Evolutionary conservation across 1,140 invertebrate species (phyloP).

Genomic region (Triops cancriformis): DNA sequence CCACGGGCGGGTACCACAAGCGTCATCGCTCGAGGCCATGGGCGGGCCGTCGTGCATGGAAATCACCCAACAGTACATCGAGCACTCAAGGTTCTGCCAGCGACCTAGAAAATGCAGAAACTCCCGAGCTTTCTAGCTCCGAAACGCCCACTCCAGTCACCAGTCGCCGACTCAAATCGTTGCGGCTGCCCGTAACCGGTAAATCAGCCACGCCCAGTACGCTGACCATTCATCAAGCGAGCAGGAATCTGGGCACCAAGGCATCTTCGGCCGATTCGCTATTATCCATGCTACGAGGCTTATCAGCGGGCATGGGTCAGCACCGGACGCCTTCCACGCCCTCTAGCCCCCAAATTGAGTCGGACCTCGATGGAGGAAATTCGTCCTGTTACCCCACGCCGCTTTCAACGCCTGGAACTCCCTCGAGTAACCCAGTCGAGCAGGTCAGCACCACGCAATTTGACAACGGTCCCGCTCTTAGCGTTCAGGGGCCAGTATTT

Average conservation of each 20-base stretch:
- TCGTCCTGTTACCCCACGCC: slow-evolving; percentile 31
- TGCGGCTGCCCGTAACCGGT: slow-evolving; percentile 27
- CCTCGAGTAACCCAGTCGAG: slow-evolving; percentile 2
- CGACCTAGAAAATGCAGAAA: slow-evolving; percentile 33
- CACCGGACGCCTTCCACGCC: slow-evolving; percentile 34
- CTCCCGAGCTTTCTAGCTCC: slow-evolving; percentile 32
- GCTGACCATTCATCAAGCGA: slow-evolving; percentile 39
- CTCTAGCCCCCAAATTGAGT: slow-evolving; percentile 42
- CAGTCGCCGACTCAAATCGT: slow-evolving; percentile 28
- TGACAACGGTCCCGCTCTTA: neutral
- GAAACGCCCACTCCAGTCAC: slow-evolving; percentile 52
- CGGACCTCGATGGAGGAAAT: slow-evolving; percentile 39
- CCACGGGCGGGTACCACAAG: slow-evolving; percentile 21
- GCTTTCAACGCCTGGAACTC: slow-evolving; percentile 27
- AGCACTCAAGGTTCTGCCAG: slow-evolving; percentile 53
- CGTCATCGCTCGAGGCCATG: slow-evolving; percentile 31
- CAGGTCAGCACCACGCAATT: neutral
- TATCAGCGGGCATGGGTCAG: slow-evolving; percentile 32
- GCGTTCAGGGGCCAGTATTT: slow-evolving; percentile 44
- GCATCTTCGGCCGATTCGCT: slow-evolving; percentile 63
- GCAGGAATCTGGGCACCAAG: slow-evolving; percentile 34
- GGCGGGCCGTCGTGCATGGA: slow-evolving; percentile 26
- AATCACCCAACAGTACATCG: slow-evolving; percentile 36
- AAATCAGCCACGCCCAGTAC: slow-evolving; percentile 7
- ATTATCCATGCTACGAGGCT: slow-evolving; percentile 55